Conservation (phyloP, 2,797 vertebrate species). For the Spinibarbus caldwelli region DNA sequence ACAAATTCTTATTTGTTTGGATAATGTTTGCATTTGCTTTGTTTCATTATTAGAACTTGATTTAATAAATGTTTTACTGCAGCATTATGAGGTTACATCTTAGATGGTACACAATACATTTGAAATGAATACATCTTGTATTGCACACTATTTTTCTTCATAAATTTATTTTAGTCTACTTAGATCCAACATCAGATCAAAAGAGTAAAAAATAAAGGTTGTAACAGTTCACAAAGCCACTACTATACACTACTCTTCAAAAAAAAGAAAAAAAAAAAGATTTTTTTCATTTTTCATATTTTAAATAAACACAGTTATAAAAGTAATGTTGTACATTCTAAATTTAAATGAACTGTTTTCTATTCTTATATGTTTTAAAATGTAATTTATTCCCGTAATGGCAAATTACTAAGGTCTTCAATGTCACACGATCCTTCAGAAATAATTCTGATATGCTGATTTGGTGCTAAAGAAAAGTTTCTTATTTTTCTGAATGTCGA, state of each 20-base stretch:
- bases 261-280: too few species aligned
- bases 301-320: too few species aligned
- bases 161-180: background rate
- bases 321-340: background rate
- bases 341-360: background rate
- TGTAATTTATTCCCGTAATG: background rate
- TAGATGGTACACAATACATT: background rate
- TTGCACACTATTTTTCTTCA: background rate
- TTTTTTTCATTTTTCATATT: too few species aligned
- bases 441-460: background rate
- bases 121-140: background rate
- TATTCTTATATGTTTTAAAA: too few species aligned
- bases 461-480: background rate
- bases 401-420: background rate
- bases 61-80: background rate
- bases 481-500: background rate
- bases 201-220: background rate
- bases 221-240: background rate
- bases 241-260: background rate
- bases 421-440: background rate
- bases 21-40: background rate
- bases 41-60: background rate
- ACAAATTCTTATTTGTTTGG: background rate
- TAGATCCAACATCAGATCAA: background rate
- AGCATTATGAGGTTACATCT: background rate